Evolutionary conservation across 2,113 vertebrate species (phyloP), one percentile per base, ranked within the genome.

Genomic region (Tapirus terrestris): DNA sequence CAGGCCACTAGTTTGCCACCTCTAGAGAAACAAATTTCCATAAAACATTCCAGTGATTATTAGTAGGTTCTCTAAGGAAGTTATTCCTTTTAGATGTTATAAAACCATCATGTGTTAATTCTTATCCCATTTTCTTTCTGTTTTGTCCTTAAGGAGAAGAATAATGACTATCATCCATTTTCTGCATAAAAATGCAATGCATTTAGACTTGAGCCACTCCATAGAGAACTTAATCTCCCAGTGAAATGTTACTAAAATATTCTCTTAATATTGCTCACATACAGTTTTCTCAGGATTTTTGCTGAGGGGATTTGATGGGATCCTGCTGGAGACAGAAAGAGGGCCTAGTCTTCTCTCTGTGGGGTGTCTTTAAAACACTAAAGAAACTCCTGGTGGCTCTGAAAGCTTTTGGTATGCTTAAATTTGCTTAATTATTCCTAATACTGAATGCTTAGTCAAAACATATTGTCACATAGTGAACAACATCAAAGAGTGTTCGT

Each of bases 381-480:
- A 84, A 96, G 80, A 70, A 92, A 80, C 73, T 81, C 39, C 92
- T 88, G 63, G 36, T 76, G 25, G 14, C 84, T 39, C n/a, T 68
- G 82, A 93, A 97, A 93, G 63, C 88, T 93, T 90, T 88, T 86
- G 85, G 85, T 79, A 86, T 33, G 27, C 86, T 93, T 93, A 91
- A 70, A 90, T 97, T 94, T 96, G 72, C 51, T 90, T 97, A 97
- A 96, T 97, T 93, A 97, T 79, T 21, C 53, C 18, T 80, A 86
- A 83, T 51, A 63, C 60, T 39, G 95, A 96, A 77, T 43, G 48
- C 51, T 81, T 86, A 96, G 33, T 96, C 82, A 93, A 94, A 97
- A 96, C 80, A 92, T 82, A 94, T 67, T 97, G 93, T 80, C 58
- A 93, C 76, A 61, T 12, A 65, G 65, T 65, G 72, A 94, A 95